phyloP scores from a whole-genome alignment of 2,113 vertebrate genomes.

The Barnardius zonarius region DNA sequence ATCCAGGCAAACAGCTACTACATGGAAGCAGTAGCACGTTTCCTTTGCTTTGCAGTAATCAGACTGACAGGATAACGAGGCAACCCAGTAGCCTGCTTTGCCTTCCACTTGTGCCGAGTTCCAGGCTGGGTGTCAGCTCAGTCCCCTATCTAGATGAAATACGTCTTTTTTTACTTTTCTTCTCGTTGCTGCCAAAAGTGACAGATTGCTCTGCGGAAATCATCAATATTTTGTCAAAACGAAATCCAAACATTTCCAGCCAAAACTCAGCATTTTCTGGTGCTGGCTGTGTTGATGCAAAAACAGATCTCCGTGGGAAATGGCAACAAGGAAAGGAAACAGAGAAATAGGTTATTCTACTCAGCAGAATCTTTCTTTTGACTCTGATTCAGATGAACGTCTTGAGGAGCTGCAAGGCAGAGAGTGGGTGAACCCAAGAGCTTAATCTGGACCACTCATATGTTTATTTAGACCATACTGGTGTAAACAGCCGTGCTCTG shows the following conservation, averaged over 20 bases:
- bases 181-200: not conserved
- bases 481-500: not conserved
- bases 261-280: conserved; percentile 38
- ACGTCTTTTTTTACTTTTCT: not conserved
- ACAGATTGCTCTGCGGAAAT: not conserved
- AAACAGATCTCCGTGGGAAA: conserved; percentile 45
- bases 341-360: not conserved
- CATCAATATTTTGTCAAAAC: conserved; percentile 41
- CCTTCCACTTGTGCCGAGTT: not conserved
- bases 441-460: not conserved
- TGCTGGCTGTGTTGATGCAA: not conserved
- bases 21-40: not conserved
- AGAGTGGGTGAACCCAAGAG: not conserved
- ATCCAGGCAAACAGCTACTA: not conserved
- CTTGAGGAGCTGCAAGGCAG: not conserved
- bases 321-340: not conserved
- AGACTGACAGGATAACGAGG: conserved; percentile 5
- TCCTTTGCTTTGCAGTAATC: not conserved
- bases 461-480: not conserved
- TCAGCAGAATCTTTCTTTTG: not conserved
- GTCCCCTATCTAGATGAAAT: not conserved
- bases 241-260: conserved; percentile 35
- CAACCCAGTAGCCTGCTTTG: not conserved
- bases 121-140: conserved; percentile 27
- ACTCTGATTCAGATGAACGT: not conserved